A percentile compares a stretch with the other conserved stretches of the same genome.
Conservation (phyloP, 2,113 vertebrate genomes). For the Siniperca chuatsi region DNA sequence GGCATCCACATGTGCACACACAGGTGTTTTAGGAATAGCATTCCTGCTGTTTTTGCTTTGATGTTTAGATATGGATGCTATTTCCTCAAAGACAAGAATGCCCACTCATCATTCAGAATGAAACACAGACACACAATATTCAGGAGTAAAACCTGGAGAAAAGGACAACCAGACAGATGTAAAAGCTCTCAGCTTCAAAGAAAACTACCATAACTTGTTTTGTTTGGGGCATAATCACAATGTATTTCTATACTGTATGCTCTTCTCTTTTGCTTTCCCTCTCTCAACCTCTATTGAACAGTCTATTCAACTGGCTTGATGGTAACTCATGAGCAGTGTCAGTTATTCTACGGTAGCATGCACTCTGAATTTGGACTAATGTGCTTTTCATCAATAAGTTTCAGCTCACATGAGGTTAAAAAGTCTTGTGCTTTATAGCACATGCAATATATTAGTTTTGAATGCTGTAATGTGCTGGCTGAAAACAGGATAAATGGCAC, state of each 20-base stretch:
- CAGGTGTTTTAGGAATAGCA: neutral
- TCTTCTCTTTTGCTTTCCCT: neutral
- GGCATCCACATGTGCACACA: neutral
- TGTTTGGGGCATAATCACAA: neutral
- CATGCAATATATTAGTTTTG: too few relatives aligned
- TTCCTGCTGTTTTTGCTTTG: neutral
- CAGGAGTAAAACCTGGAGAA: neutral
- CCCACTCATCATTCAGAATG: neutral
- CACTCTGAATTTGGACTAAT: neutral
- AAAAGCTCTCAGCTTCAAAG: neutral
- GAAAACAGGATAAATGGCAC: too few relatives aligned
- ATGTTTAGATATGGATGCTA: neutral
- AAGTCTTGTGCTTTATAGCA: too few relatives aligned
- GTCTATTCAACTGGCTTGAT: neutral
- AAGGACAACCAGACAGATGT: neutral
- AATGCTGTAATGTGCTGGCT: too few relatives aligned
- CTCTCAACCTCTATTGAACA: neutral
- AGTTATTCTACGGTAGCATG: neutral
- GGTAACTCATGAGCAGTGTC: neutral
- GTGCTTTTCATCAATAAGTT: too few relatives aligned
- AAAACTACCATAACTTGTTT: neutral
- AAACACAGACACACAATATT: neutral
- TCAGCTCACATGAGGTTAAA: too few relatives aligned
- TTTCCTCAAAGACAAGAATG: constrained; percentile 44
- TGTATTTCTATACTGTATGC: neutral